A percentile compares a stretch with the other conserved stretches of the same genome.
phyloP scores from a whole-genome alignment of 2,113 vertebrate species.

The Synodontis membranacea region DNA sequence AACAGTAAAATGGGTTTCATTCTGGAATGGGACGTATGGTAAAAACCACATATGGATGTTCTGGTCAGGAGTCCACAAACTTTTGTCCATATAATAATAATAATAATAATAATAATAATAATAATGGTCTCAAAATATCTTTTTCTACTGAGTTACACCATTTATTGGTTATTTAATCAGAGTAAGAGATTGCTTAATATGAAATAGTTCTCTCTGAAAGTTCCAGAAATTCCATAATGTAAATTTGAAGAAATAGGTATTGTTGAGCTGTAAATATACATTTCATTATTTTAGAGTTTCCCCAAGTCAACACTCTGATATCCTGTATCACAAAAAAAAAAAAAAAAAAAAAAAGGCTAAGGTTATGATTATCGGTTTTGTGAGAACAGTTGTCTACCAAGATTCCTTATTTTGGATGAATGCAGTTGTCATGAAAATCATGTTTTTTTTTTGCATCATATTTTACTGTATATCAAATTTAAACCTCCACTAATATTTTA shows the following conservation, averaged over 20 bases:
- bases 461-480: not conserved
- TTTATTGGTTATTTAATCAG: not conserved
- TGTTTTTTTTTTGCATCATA: not conserved
- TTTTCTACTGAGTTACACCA: not conserved
- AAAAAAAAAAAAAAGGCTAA: not conserved
- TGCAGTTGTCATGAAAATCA: not conserved
- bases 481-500: not conserved
- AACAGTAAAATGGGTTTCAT: no score
- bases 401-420: not conserved
- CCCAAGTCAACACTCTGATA: no score
- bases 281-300: no score
- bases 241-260: not conserved
- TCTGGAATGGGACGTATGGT: no score
- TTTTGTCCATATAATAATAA: no score
- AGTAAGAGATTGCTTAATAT: not conserved
- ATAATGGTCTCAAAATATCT: not conserved
- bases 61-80: no score
- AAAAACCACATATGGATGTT: no score
- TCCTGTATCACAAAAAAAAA: no score
- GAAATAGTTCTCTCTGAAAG: not conserved
- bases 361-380: not conserved
- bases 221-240: not conserved
- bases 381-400: not conserved
- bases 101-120: no score
- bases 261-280: no score